These are phyloP conservation scores for Caiman crocodilus DNA, from an alignment of 2,797 vertebrate genomes.

Conservation along the genomic window DNA sequence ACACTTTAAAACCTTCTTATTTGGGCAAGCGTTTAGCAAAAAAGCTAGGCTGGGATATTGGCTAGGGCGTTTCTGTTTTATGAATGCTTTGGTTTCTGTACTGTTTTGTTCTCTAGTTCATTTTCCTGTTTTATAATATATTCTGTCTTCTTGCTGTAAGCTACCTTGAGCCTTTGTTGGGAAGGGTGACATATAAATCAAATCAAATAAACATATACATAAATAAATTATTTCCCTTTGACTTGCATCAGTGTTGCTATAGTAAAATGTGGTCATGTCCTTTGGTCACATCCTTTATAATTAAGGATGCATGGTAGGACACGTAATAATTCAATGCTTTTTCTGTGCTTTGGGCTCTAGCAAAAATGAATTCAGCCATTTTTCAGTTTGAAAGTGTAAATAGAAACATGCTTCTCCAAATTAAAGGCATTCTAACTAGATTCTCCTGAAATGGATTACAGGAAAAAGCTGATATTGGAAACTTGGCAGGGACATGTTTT, in stretches of 20 bases:
- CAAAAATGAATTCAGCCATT: neutral
- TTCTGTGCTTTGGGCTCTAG: neutral
- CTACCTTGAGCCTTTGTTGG: too few species aligned
- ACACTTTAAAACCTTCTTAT: too few species aligned
- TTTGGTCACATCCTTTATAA: neutral
- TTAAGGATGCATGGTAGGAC: neutral
- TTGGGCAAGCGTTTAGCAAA: too few species aligned
- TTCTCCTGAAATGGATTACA: neutral
- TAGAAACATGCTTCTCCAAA: neutral
- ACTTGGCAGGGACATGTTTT: neutral
- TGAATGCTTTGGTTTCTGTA: too few species aligned
- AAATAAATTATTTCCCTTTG: neutral
- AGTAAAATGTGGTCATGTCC: neutral
- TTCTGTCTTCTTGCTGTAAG: too few species aligned
- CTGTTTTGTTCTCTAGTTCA: too few species aligned
- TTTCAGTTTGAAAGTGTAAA: neutral
- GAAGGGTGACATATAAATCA: too few species aligned
- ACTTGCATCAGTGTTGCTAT: neutral
- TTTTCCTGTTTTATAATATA: too few species aligned
- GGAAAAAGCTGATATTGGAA: neutral
- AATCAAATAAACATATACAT: too few species aligned
- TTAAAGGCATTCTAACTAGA: neutral
- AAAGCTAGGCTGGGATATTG: too few species aligned
- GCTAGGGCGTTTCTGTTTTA: too few species aligned
- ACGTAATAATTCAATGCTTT: neutral